phyloP scores from a whole-genome alignment of 2,888 invertebrate species.

The Caradrina kadenii region DNA sequence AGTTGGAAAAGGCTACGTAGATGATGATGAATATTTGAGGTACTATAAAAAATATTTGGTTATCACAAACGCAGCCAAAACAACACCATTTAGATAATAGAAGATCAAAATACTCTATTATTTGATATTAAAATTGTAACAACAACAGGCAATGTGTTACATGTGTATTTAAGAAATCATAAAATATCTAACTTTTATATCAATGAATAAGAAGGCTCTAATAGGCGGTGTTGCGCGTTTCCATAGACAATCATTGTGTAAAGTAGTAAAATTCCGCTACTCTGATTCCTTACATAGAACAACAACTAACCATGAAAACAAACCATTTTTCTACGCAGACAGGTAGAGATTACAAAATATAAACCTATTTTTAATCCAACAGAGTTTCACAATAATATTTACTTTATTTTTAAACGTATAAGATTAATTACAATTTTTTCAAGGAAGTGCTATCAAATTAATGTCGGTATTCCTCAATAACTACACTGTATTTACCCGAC shows the following conservation, averaged over 20 bases:
- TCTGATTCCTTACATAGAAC: not conserved
- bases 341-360: not conserved
- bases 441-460: slow-evolving; percentile 14
- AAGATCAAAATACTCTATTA: not conserved
- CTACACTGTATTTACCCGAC: not conserved
- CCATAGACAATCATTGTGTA: not conserved
- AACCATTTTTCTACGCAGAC: not conserved
- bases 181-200: not conserved
- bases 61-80: not conserved
- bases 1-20: too few species aligned
- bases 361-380: not conserved
- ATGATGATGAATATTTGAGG: slow-evolving; percentile 1
- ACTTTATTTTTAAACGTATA: slow-evolving; percentile 1
- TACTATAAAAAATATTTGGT: not conserved
- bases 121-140: too few species aligned
- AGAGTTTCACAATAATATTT: not conserved
- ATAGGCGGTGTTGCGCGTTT: not conserved
- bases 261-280: not conserved
- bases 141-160: too few species aligned
- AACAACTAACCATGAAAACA: not conserved
- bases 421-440: slow-evolving; percentile 9
- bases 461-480: slow-evolving; percentile 16
- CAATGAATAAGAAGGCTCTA: not conserved
- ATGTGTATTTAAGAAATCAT: too few species aligned
- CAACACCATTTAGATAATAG: too few species aligned